Percentiles rank a stretch among this genome's conserved stretches.
phyloP scores from a whole-genome alignment of 1,140 invertebrate species.

The Nasonia giraulti region DNA sequence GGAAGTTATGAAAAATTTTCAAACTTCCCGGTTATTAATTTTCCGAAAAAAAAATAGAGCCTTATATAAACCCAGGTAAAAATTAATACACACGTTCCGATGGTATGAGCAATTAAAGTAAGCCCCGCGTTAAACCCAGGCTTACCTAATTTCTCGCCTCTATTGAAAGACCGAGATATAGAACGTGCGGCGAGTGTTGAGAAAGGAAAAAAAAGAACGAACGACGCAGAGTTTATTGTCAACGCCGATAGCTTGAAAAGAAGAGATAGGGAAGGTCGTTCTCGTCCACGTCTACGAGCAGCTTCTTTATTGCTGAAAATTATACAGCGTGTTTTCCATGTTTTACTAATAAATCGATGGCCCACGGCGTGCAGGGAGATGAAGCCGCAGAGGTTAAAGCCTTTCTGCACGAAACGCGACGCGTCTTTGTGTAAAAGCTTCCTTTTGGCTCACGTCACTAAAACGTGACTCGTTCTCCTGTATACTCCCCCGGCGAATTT shows the following conservation, averaged over 20 bases:
- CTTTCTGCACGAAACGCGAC: neutral
- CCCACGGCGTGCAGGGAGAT: neutral
- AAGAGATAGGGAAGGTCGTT: neutral
- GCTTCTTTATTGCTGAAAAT: slow-evolving; percentile 25
- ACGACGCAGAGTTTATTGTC: neutral
- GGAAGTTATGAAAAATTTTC: slow-evolving; percentile 19
- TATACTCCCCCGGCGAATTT: neutral
- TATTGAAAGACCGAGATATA: too few species aligned
- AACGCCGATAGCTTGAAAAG: neutral
- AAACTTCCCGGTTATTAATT: slow-evolving; percentile 2
- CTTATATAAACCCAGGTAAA: neutral
- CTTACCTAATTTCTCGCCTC: too few species aligned
- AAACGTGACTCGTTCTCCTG: neutral
- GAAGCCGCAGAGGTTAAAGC: slow-evolving; percentile 16
- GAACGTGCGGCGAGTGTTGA: too few species aligned
- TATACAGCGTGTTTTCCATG: slow-evolving; percentile 21
- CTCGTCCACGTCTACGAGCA: neutral
- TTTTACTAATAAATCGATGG: slow-evolving; percentile 45
- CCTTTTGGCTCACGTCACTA: neutral
- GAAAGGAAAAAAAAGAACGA: too few species aligned
- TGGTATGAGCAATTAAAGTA: too few species aligned
- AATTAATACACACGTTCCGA: too few species aligned
- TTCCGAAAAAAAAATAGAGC: neutral
- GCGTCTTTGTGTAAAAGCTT: neutral
- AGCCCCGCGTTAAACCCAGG: too few species aligned